Base-by-base conservation (phyloP, 2,113 vertebrate species). In the Epinephelus lanceolatus region DNA sequence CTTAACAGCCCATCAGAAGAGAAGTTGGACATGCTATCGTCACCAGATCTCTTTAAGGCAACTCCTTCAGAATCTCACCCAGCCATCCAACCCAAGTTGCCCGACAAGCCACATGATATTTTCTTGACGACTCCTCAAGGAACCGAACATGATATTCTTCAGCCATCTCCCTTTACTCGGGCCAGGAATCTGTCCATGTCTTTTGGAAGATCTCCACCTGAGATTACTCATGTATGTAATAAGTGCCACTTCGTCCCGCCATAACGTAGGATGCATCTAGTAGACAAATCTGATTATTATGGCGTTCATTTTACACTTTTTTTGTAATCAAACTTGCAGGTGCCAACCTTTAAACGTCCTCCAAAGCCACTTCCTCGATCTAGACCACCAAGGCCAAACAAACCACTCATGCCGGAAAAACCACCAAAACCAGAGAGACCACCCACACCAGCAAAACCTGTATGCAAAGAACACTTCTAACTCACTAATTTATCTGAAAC, bases 291-390 rank as follows among this genome's bases (percentile, higher is more conserved):
- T 19, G 1, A 47, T 71, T 63, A 0, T 7, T 25, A 1, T 19
- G 3, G 45, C 4, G 4, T 53, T 21, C 0, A 3, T 1, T 6
- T 11, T 0, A 25, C n/a, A 2, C n/a, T 0, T 3, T 60, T 2
- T 66, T 30, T 65, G 25, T 37, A 21, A 33, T 40, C 10, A 30
- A 59, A 66, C 23, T 30, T 51, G 0, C 55, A 94, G 92, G 74
- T 57, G 8, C 25, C n/a, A 2, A 79, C 70, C 19, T 85, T 92
- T 73, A 93, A 51, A 52, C 90, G 92, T 63, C 91, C 89, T 0
- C 92, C 89, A 1, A 92, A 69, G 9, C 93, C 94, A 0, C 74
- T 92, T 42, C 93, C 93, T 45, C 91, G 93, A 71, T 76, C 11
- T 6, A 83, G 85, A 84, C 80, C 59, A 8, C 71, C 57, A 10